Percentiles rank a stretch among this genome's conserved stretches.
Evolutionary conservation across 2,797 vertebrate genomes (phyloP).

Genomic region (Thamnophis elegans): DNA sequence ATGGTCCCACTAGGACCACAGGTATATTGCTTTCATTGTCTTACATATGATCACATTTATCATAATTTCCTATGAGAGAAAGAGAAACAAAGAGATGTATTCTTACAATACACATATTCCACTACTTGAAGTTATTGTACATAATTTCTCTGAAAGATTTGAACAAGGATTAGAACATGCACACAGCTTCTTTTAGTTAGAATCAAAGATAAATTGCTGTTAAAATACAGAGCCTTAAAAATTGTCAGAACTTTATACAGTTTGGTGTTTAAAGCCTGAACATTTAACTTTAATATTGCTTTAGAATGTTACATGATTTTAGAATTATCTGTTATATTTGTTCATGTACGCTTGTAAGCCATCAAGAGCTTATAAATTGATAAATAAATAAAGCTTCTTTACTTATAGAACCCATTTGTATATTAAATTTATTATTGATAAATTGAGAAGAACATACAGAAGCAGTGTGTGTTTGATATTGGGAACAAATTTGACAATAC

Average conservation of each 20-base stretch:
- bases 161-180: neutral
- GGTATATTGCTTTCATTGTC: constrained; percentile 69
- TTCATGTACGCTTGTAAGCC: neutral
- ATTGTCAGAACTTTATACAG: neutral
- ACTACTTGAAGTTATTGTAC: neutral
- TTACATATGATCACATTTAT: neutral
- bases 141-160: neutral
- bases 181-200: neutral
- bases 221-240: neutral
- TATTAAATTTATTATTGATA: neutral
- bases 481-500: neutral
- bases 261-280: neutral
- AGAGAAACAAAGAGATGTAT: neutral
- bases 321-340: neutral
- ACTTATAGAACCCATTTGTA: neutral
- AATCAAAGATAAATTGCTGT: neutral
- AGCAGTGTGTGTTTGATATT: neutral
- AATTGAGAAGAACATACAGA: neutral
- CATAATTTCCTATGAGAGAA: neutral
- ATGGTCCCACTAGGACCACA: constrained; percentile 96
- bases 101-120: neutral
- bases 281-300: neutral
- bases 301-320: neutral
- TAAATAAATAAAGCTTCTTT: neutral
- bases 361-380: neutral